A percentile compares a stretch with the other conserved stretches of the same genome.
Evolutionary conservation across 1,140 invertebrate species (phyloP).

Genomic region (Drosophila orosa): DNA sequence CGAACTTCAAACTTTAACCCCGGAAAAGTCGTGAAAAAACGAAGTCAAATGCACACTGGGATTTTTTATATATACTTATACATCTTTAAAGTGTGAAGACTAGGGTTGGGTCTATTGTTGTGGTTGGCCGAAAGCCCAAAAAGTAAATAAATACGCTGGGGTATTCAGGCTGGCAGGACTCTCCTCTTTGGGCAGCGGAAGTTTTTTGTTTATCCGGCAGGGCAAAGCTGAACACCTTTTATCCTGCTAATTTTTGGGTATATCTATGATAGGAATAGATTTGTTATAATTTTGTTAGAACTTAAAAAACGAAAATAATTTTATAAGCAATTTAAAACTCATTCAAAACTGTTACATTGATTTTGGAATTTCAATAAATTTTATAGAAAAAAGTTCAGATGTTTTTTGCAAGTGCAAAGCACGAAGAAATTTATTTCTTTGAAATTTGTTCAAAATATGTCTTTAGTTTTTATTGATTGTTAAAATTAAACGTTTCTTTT

Average conservation of each 20-base stretch:
- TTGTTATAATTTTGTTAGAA: not conserved
- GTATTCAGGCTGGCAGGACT: constrained; percentile 34
- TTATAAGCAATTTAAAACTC: no score
- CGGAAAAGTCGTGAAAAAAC: constrained; percentile 1
- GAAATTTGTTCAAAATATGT: no score
- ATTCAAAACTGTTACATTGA: not conserved
- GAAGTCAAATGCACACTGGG: constrained; percentile 19
- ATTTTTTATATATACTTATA: constrained; percentile 14
- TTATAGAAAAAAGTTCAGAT: not conserved
- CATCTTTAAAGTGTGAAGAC: constrained; percentile 31
- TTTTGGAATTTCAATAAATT: not conserved
- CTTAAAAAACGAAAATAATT: not conserved
- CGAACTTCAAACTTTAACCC: constrained; percentile 74
- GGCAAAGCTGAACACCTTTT: constrained; percentile 6
- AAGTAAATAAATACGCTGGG: constrained; percentile 42
- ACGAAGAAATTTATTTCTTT: no score
- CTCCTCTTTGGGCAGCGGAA: constrained; percentile 8
- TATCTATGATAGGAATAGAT: not conserved
- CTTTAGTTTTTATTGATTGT: not conserved
- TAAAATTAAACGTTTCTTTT: no score
- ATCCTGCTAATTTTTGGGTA: not conserved
- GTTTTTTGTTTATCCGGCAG: constrained; percentile 41
- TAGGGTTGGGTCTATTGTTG: constrained; percentile 37
- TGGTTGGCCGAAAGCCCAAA: constrained; percentile 17
- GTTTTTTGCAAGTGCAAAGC: not conserved